Evolutionary conservation across 2,113 vertebrate species (phyloP).

Genomic region (Peromyscus maniculatus): DNA sequence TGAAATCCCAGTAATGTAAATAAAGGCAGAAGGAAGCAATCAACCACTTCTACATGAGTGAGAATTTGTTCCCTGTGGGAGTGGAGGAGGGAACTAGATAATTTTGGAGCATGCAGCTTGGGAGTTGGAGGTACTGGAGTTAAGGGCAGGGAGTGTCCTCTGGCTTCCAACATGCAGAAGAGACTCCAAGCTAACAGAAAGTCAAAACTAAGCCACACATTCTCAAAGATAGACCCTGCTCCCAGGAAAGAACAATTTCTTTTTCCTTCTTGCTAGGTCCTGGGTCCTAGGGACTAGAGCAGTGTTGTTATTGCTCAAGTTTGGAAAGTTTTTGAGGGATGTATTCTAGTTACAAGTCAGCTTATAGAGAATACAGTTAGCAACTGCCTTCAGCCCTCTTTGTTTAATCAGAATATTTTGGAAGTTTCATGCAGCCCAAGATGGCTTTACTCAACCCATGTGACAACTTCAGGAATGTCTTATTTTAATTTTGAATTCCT

Average conservation of each 20-base stretch:
- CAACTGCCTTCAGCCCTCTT: constrained; percentile 13
- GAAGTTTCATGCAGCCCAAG: constrained; percentile 54
- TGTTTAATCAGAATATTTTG: constrained; percentile 44
- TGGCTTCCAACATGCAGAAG: background rate
- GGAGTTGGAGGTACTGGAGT: background rate
- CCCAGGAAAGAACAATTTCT: background rate
- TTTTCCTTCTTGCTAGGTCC: background rate
- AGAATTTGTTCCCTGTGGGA: background rate
- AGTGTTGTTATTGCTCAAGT: background rate
- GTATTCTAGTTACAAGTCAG: constrained; percentile 36
- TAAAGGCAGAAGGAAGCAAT: constrained; percentile 29
- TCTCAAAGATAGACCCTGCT: background rate
- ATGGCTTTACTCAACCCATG: constrained; percentile 41
- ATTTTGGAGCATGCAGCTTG: background rate
- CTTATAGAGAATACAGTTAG: constrained; percentile 49
- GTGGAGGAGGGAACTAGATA: background rate
- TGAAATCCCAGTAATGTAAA: constrained; percentile 43
- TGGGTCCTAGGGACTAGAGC: background rate
- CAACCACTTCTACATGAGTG: constrained; percentile 7
- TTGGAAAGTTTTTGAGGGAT: constrained; percentile 36
- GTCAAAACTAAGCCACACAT: background rate
- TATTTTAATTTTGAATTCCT: constrained; percentile 63
- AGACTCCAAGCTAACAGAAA: background rate
- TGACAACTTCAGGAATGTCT: constrained; percentile 57
- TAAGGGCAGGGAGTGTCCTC: background rate